These are phyloP conservation scores for Philotrypesis tridentata DNA, from an alignment of 1,140 invertebrate species.

Conservation along the genomic window DNA sequence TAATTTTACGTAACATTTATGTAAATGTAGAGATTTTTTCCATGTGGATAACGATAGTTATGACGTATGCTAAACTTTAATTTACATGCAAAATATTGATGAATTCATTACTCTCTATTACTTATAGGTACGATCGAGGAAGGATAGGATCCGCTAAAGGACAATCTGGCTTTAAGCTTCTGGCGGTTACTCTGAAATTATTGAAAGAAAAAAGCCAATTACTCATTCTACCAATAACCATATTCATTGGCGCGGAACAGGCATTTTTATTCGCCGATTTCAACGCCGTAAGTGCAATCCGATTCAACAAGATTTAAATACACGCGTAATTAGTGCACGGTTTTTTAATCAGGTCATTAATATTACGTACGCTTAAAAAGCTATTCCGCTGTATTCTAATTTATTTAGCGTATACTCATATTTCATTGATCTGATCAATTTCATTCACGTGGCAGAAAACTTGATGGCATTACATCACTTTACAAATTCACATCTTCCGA, in stretches of 20 bases:
- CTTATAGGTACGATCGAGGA: constrained; percentile 71
- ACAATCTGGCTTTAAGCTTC: constrained; percentile 77
- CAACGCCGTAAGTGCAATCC: constrained; percentile 81
- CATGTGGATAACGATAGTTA: too few relatives aligned
- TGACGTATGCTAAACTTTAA: neutral
- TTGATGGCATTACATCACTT: too few relatives aligned
- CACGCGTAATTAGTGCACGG: neutral
- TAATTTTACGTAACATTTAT: too few relatives aligned
- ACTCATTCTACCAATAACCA: constrained; percentile 91
- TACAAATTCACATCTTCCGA: neutral
- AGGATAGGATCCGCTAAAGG: constrained; percentile 64
- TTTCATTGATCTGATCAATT: too few relatives aligned
- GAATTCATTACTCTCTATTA: constrained; percentile 23
- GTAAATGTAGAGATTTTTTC: too few relatives aligned
- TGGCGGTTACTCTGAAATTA: constrained; percentile 87
- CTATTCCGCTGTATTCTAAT: neutral
- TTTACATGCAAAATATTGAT: neutral
- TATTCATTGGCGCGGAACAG: constrained; percentile 95
- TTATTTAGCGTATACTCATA: neutral
- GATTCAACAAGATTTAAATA: constrained; percentile 12
- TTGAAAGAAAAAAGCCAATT: constrained; percentile 86
- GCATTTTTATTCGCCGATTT: constrained; percentile 93
- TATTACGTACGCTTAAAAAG: neutral
- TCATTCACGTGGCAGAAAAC: too few relatives aligned
- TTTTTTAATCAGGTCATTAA: constrained; percentile 20